Evolutionary conservation across 2,888 invertebrate genomes (phyloP), one percentile per base, ranked within the genome.

Genomic region (Spatulosminthurus flaviceps): DNA sequence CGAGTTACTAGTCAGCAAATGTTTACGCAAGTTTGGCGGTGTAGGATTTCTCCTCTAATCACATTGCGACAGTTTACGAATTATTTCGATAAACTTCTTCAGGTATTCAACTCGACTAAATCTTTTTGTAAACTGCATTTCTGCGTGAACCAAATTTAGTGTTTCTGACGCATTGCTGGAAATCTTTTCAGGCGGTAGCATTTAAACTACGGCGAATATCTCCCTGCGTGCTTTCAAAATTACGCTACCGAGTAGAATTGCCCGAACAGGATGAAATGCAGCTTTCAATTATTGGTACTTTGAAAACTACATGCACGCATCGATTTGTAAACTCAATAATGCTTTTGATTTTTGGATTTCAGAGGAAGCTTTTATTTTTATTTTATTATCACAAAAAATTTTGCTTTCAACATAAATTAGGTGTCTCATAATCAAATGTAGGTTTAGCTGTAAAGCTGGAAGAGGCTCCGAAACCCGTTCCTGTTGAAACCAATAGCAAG

Each of bases 131-230:
- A n/a, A n/a, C n/a, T n/a, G n/a, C n/a, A n/a, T n/a, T n/a, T n/a
- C n/a, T 41, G 41, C 41, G 9, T 61, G 61, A 61, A 61, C 9
- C 5, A 61, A 9, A 26, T 26, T 9, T 64, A 64, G n/a, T n/a
- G n/a, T n/a, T n/a, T n/a, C n/a, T n/a, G n/a, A n/a, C n/a, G n/a
- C n/a, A n/a, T n/a, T n/a, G n/a, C n/a, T n/a, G n/a, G n/a, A n/a
- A 42, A 28, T 22, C 41, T 61, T 86, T 92, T 34, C 91, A 93
- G 90, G 92, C 93, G 81, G 92, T 96, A 72, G 94, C 93, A 86
- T 97, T 96, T 89, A 97, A 97, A 88, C 89, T 97, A 86, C 90
- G 97, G 16, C 90, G 94, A 19, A 92, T 96, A 92, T 92, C 93
- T 81, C 97, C 97, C 0, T 95, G 95, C 87, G 94, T 95, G 21